Evolutionary conservation across 2,888 invertebrate species (phyloP), one percentile per base, ranked within the genome.

Genomic region (Drosophila quinaria): DNA sequence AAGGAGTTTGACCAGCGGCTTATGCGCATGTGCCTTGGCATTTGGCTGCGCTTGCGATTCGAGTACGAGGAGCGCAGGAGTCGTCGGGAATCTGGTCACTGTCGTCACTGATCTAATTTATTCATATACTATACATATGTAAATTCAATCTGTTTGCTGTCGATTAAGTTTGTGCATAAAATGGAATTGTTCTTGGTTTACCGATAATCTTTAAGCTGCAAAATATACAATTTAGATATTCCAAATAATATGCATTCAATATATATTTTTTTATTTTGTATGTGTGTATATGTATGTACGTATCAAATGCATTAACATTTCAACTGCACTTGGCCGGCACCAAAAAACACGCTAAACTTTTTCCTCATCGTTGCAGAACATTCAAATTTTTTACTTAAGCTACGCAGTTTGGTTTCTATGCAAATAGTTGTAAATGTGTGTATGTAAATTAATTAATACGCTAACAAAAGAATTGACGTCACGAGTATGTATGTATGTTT

Each of bases 1-100:
- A 73, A 81, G 39, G 89, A 90, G 62, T 70, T 74, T 31, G 97
- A 97, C 90, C 93, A 92, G 55, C 94, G 96, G 52, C 93, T 97
- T 51, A 93, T 95, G 51, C 95, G 95, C 74, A 98, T 98, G 97
- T 97, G 97, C 90, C 94, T 94, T 74, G 98, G 98, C 44, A 96
- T 98, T 65, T 97, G 97, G 97, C 94, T 96, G 0, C 97, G 97
- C 87, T 92, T 97, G 33, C 95, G 95, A 80, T 93, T 91, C 22
- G 92, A 92, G 81, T 92, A 92, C 55, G 67, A 74, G 1, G 68
- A 87, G 44, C 81, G 82, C 2, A 54, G 49, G 1, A 13, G 22
- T 3, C 71, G 68, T 8, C 66, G 58, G 4, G 19, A 37, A 22
- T 37, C 22, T 22, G 25, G 19, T 5, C 51, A 41, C 31, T 22